Percentiles rank a stretch among this genome's conserved stretches.
phyloP scores from a whole-genome alignment of 2,113 vertebrate genomes.

The Saimiri boliviensis region DNA sequence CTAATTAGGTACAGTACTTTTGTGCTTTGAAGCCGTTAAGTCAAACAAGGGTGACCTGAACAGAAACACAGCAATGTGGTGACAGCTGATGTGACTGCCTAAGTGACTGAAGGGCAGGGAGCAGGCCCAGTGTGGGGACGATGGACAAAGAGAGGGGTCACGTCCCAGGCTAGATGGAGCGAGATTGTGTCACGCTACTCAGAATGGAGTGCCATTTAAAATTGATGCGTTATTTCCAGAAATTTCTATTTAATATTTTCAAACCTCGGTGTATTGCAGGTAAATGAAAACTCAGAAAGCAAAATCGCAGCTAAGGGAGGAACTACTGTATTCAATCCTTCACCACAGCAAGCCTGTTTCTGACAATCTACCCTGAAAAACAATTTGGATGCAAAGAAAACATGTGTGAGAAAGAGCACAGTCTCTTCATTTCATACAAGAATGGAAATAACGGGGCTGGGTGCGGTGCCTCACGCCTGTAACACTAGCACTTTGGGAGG shows the following conservation, averaged over 20 bases:
- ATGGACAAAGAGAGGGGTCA: background rate
- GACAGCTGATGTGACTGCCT: background rate
- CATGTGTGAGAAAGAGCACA: background rate
- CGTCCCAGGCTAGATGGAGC: background rate
- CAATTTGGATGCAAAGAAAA: background rate
- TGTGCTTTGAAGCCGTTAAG: background rate
- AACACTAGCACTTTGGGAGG: no score
- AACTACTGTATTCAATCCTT: background rate
- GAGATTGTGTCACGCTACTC: background rate
- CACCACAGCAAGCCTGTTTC: background rate
- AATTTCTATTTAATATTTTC: background rate
- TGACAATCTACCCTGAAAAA: background rate
- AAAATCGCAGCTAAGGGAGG: background rate
- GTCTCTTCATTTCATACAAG: background rate
- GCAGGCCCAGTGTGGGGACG: background rate
- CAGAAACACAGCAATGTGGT: background rate
- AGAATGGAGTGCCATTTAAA: background rate
- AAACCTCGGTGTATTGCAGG: background rate
- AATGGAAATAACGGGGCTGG: background rate
- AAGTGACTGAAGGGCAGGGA: background rate
- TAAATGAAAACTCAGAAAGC: background rate
- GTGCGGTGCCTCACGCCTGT: no score
- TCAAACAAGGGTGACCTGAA: background rate
- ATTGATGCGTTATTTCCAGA: background rate
- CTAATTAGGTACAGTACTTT: background rate